Conservation (phyloP, 2,113 vertebrate genomes). For the Andinoacara biseriatus region DNA sequence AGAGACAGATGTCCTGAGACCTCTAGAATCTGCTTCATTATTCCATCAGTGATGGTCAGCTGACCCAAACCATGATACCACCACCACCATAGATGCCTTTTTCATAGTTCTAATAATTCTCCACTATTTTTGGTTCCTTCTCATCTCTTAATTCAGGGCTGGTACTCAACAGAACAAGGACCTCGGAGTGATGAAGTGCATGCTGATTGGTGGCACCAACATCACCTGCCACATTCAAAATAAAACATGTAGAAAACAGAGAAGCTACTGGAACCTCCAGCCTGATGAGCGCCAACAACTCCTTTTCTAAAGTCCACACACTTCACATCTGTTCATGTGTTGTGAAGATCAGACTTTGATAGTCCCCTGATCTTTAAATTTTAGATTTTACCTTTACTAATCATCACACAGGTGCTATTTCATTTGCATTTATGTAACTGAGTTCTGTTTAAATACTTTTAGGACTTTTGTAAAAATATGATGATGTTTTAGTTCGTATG, state of each 20-base stretch:
- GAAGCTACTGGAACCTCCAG: background rate
- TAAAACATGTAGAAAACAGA: background rate
- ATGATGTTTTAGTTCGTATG: background rate
- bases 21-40: too few species aligned
- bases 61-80: too few species aligned
- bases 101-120: too few species aligned
- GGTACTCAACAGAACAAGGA: too few species aligned
- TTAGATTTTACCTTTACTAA: background rate
- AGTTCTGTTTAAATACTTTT: background rate
- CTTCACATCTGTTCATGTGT: background rate
- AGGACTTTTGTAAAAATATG: background rate
- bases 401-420: background rate
- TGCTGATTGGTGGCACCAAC: background rate
- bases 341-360: background rate
- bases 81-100: too few species aligned
- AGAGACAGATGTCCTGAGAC: too few species aligned
- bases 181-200: too few species aligned
- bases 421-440: background rate
- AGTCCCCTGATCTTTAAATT: background rate
- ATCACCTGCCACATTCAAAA: background rate
- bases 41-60: too few species aligned
- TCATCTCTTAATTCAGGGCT: too few species aligned
- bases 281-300: background rate
- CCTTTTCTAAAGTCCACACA: background rate
- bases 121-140: too few species aligned